phyloP scores from a whole-genome alignment of 2,797 vertebrate species.

The Syncerus caffer region DNA sequence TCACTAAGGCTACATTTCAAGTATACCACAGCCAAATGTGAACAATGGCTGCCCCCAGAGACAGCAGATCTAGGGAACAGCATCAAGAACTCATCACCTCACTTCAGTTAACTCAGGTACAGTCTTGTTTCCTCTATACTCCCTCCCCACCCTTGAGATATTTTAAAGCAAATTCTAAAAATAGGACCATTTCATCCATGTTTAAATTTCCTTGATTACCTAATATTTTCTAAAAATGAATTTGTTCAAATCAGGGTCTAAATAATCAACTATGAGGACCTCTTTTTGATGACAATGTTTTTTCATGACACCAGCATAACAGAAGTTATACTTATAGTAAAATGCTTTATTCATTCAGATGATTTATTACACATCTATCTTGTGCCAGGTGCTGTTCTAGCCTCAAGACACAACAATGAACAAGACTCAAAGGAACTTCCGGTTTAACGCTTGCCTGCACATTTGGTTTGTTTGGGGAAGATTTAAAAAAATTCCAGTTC shows the following conservation, averaged over 20 bases:
- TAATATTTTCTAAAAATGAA: background rate
- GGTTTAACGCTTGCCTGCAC: background rate
- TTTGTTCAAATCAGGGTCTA: background rate
- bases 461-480: background rate
- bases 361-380: background rate
- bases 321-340: background rate
- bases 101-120: background rate
- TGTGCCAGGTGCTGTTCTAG: background rate
- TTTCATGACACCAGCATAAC: background rate
- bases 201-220: background rate
- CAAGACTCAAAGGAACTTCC: background rate
- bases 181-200: background rate
- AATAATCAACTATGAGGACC: background rate
- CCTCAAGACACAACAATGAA: background rate
- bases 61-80: background rate
- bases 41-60: background rate
- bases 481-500: background rate
- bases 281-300: background rate
- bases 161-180: constrained; percentile 8
- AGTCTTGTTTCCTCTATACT: background rate
- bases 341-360: background rate
- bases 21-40: background rate
- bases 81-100: background rate
- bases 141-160: background rate
- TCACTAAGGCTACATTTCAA: background rate